phyloP scores from a whole-genome alignment of 2,888 invertebrate species.

The Monoplex corrugatus region DNA sequence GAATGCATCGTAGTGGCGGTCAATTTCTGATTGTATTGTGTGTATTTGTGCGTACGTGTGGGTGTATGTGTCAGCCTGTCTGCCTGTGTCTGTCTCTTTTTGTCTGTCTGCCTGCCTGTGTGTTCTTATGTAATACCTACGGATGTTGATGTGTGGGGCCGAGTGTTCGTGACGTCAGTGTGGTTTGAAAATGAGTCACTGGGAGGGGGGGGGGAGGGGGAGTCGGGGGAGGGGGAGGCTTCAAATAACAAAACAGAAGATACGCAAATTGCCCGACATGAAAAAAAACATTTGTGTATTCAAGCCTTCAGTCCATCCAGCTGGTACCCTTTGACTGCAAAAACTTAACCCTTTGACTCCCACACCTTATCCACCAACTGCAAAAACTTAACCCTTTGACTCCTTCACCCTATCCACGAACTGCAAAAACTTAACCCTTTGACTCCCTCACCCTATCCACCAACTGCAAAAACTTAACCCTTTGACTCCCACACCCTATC shows the following conservation, averaged over 20 bases:
- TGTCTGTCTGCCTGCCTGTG: too few species aligned
- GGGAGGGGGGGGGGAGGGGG: background rate
- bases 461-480: too few species aligned
- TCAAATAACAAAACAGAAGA: too few species aligned
- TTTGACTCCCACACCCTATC: too few species aligned
- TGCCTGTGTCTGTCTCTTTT: background rate
- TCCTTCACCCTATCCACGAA: too few species aligned
- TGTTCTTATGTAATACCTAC: too few species aligned
- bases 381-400: too few species aligned
- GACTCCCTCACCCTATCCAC: too few species aligned
- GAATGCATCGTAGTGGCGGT: background rate
- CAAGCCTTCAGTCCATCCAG: background rate
- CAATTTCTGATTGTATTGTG: background rate
- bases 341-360: background rate
- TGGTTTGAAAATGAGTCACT: background rate
- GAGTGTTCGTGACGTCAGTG: background rate
- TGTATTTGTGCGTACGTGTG: background rate
- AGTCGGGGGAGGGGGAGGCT: background rate
- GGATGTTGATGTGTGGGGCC: too few species aligned
- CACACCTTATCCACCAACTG: background rate
- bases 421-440: too few species aligned
- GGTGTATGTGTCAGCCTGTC: background rate
- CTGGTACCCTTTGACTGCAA: background rate
- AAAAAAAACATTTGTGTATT: background rate
- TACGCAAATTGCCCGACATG: background rate